phyloP scores from a whole-genome alignment of 2,797 vertebrate species.

The Heliangelus exortis region DNA sequence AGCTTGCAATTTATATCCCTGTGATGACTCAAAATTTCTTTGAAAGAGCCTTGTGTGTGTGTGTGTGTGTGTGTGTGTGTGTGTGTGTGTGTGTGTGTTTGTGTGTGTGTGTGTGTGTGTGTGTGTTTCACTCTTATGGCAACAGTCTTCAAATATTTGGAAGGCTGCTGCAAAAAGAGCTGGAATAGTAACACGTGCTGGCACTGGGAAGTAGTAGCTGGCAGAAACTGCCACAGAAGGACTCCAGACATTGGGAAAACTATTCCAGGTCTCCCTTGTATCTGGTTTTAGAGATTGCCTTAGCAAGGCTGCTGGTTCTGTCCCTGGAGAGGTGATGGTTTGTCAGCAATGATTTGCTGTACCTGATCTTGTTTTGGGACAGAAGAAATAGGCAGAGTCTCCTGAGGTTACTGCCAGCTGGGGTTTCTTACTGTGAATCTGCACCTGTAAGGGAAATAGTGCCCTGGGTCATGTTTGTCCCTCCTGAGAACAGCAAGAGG shows the following conservation, averaged over 20 bases:
- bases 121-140: neutral
- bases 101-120: fast-evolving
- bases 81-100: fast-evolving
- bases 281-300: neutral
- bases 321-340: neutral
- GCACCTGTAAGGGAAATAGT: neutral
- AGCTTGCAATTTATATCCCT: neutral
- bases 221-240: neutral
- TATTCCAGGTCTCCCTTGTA: neutral
- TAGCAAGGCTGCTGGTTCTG: neutral
- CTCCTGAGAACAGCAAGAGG: neutral
- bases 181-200: neutral
- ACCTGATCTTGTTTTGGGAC: neutral
- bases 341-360: neutral
- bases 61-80: fast-evolving
- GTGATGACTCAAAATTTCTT: neutral
- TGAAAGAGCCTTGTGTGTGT: neutral
- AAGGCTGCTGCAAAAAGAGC: neutral
- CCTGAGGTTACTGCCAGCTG: neutral
- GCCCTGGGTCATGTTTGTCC: neutral
- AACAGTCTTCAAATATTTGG: neutral
- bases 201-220: neutral
- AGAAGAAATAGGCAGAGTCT: neutral
- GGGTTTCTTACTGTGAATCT: neutral
- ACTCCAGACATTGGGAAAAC: neutral